Conservation (phyloP, 2,888 invertebrate genomes). For the Laothoe populi region DNA sequence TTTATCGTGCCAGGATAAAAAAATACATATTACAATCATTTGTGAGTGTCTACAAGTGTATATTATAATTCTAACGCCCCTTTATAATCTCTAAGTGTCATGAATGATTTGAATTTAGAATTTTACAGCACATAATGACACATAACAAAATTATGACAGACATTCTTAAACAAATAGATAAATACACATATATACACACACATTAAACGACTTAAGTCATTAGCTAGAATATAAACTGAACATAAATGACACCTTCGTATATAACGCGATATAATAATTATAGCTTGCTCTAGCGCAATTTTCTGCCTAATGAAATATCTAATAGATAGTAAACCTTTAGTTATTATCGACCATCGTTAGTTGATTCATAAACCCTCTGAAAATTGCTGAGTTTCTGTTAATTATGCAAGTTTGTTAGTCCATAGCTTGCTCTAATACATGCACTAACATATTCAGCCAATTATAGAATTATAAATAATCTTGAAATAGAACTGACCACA, state of each 20-base stretch:
- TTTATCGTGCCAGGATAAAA: too few species aligned
- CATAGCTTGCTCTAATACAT: background rate
- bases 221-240: too few species aligned
- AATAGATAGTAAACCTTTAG: constrained; percentile 41
- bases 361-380: constrained; percentile 40
- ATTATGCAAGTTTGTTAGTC: background rate
- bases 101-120: background rate
- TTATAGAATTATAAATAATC: background rate
- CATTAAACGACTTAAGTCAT: too few species aligned
- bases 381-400: constrained; percentile 19
- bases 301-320: constrained; percentile 51
- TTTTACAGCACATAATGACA: too few species aligned
- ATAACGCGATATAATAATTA: background rate
- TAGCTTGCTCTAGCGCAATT: constrained; percentile 42
- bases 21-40: too few species aligned
- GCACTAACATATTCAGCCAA: background rate
- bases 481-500: too few species aligned
- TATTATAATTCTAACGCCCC: too few species aligned
- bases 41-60: too few species aligned
- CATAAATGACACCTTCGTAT: background rate
- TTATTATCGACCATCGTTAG: constrained; percentile 33
- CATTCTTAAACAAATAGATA: too few species aligned
- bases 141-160: too few species aligned
- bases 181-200: too few species aligned
- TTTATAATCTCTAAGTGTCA: too few species aligned